Percentiles rank a stretch among this genome's conserved stretches.
Evolutionary conservation across 2,888 invertebrate species (phyloP).

Genomic region (Palloptera scutellata): DNA sequence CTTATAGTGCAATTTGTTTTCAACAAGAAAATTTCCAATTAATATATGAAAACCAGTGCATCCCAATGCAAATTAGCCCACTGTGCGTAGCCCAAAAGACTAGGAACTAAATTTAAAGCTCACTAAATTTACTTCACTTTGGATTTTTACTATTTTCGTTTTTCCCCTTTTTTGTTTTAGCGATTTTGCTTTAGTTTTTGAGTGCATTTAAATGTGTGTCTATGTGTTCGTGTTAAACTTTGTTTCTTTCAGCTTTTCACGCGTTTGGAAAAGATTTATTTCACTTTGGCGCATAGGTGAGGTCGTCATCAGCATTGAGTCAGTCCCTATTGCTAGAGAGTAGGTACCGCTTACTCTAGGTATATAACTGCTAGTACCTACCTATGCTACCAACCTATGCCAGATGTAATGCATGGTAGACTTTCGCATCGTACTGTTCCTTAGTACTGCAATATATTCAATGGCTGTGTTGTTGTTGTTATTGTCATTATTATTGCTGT

Average conservation of each 20-base stretch:
- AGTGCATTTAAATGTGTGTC: neutral
- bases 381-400: neutral
- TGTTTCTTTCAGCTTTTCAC: slow-evolving; percentile 37
- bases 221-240: neutral
- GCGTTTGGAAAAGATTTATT: slow-evolving; percentile 54
- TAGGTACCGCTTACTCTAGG: neutral
- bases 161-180: neutral
- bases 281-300: slow-evolving; percentile 45
- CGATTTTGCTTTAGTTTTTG: neutral
- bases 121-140: slow-evolving; percentile 50
- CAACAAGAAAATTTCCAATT: too few species aligned
- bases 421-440: neutral
- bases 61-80: slow-evolving; percentile 25
- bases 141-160: slow-evolving; percentile 14
- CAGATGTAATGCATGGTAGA: neutral
- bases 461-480: neutral
- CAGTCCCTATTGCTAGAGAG: slow-evolving; percentile 1
- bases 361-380: too few species aligned
- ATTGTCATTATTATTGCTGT: too few species aligned
- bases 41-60: neutral
- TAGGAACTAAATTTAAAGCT: slow-evolving; percentile 53
- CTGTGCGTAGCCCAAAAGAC: slow-evolving; percentile 45
- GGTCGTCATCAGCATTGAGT: slow-evolving; percentile 29
- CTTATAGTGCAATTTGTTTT: too few species aligned
- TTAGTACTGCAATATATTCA: neutral